Evolutionary conservation across 2,113 vertebrate species (phyloP).

Genomic region (Silurus meridionalis): DNA sequence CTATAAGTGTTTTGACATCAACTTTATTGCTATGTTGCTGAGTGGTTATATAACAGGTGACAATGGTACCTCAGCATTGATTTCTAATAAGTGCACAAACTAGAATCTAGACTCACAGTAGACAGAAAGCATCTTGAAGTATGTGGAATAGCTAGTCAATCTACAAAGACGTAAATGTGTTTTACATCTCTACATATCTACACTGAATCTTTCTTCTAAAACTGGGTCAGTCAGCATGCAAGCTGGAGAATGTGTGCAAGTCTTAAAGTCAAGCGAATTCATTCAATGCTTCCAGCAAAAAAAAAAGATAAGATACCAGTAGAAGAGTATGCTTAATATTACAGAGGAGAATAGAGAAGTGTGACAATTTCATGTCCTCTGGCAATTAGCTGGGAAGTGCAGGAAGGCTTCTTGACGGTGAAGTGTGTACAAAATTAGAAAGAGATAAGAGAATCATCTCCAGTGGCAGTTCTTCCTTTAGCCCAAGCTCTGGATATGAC

Average conservation of each 20-base stretch:
- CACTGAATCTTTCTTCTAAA: constrained; percentile 38
- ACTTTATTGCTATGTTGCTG: too few relatives aligned
- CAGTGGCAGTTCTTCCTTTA: constrained; percentile 61
- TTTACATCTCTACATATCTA: neutral
- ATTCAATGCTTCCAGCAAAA: constrained; percentile 50
- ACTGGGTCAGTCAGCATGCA: constrained; percentile 66
- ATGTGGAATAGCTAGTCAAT: too few relatives aligned
- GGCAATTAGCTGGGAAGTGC: constrained; percentile 72
- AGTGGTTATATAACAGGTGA: too few relatives aligned
- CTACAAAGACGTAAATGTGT: neutral
- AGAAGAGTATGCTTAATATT: constrained; percentile 50
- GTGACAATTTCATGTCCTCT: constrained; percentile 69
- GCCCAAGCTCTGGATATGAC: constrained; percentile 64
- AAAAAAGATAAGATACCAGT: constrained; percentile 62
- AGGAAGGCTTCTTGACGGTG: constrained; percentile 68
- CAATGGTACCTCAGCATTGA: too few relatives aligned
- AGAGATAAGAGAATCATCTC: constrained; percentile 67
- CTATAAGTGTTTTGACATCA: too few relatives aligned
- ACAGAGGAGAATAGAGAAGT: constrained; percentile 44
- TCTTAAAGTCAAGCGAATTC: constrained; percentile 19
- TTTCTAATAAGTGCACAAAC: too few relatives aligned
- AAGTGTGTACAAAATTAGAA: constrained; percentile 67
- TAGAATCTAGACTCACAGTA: too few relatives aligned
- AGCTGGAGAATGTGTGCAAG: constrained; percentile 54
- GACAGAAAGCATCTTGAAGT: neutral